Evolutionary conservation across 2,888 invertebrate genomes (phyloP), one percentile per base, ranked within the genome.

Genomic region (Callyntrura guangdongensis): DNA sequence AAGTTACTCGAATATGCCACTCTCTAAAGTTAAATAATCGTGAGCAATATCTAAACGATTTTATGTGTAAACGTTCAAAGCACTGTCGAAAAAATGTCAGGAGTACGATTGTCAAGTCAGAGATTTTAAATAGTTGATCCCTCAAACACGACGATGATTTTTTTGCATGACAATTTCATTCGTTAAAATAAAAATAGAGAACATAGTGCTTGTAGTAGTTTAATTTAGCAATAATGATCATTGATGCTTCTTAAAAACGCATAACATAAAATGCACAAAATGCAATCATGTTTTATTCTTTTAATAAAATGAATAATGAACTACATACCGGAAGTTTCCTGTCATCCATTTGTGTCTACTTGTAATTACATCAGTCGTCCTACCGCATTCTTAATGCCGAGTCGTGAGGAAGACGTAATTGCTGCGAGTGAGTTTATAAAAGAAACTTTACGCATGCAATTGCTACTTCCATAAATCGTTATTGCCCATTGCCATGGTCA

Each of bases 401-500:
- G 6, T 36, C 17, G 17, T 17, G n/a, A 59, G 5, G 53, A 53
- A 14, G 36, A 9, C 53, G 14, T 53, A 14, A 53, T 53, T 53
- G 53, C 11, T 53, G 11, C 2, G 53, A 14, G 22, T 67, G 14
- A 1, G 12, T 25, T 22, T 25, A 22, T 45, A 5, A 36, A 36
- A 36, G 36, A 4, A 36, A 36, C 36, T 72, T 11, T 22, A 64
- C 22, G 22, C n/a, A 53, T 14, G 53, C 11, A 11, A 9, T n/a
- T n/a, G 22, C 0, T 4, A 20, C 49, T 25, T 49, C 53, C 45
- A 8, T 49, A 61, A 59, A 77, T 64, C 3, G 72, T 59, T 86
- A 49, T 61, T 77, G 86, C 59, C 59, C 86, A 77, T 20, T 74
- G 61, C 56, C 86, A 86, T 86, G 86, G 86, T 79, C 86, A 86